phyloP scores from a whole-genome alignment of 2,888 invertebrate species.

The Unio pictorum region DNA sequence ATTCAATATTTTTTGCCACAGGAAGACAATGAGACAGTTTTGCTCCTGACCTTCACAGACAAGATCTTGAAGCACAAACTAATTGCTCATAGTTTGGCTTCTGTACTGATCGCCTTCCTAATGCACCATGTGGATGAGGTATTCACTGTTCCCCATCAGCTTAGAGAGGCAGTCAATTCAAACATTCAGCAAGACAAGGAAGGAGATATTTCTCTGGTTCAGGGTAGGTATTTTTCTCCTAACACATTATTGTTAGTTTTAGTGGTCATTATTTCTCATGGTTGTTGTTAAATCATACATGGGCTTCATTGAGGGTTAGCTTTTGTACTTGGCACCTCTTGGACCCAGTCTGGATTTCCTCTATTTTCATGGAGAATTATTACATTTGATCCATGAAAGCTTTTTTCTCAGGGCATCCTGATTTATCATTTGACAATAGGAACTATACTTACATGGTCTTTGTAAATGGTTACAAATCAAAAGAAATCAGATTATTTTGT shows the following conservation, averaged over 20 bases:
- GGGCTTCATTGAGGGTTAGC: neutral
- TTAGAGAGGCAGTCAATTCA: constrained; percentile 52
- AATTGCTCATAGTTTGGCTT: constrained; percentile 57
- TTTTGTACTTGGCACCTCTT: no score
- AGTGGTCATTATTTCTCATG: neutral
- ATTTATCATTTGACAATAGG: no score
- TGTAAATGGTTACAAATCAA: no score
- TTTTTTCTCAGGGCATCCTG: no score
- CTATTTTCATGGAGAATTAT: no score
- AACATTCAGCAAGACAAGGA: constrained; percentile 33
- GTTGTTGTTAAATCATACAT: neutral
- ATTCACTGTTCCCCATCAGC: constrained; percentile 56
- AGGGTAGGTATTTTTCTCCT: constrained; percentile 18
- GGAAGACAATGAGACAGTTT: constrained; percentile 56
- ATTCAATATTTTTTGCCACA: constrained; percentile 17
- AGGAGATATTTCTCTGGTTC: constrained; percentile 34
- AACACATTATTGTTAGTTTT: neutral
- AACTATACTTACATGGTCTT: no score
- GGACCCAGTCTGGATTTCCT: no score
- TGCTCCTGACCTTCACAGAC: constrained; percentile 56
- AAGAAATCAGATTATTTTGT: no score
- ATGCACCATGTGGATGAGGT: constrained; percentile 57
- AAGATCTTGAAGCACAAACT: constrained; percentile 61
- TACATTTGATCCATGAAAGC: no score
- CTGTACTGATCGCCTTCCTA: constrained; percentile 62